Evolutionary conservation across 2,888 invertebrate genomes (phyloP), one percentile per base, ranked within the genome.

Genomic region (Melitaea athalia): DNA sequence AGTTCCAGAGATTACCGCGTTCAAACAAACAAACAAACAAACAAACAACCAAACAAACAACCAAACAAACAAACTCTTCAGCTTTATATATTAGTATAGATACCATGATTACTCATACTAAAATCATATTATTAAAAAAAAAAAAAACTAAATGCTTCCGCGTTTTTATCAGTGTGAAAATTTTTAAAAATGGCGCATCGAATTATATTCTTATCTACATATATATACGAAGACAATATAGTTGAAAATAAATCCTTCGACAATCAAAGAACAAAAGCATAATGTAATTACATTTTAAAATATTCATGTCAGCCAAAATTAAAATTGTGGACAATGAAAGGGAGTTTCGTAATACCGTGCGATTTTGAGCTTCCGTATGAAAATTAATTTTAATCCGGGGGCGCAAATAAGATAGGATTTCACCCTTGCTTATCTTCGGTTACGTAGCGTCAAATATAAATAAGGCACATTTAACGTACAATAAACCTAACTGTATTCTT

Each of bases 341-440:
- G 64, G 77, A 81, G 79, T 74, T 82, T 77, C 77, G 80, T 78
- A 77, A 78, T 76, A 75, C 69, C 73, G 79, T 79, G 78, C 82
- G 85, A 85, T 85, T 83, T 82, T 84, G 85, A 83, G 83, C 82
- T 83, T 85, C 69, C 68, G 72, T 88, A 87, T 87, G 88, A 90
- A 90, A 91, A 89, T 88, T 87, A 91, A 91, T 89, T 89, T 89
- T 85, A 90, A 89, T 88, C 88, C 83, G 81, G 79, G 86, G 85
- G 85, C 78, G 85, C 85, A 86, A 90, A 89, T 88, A 87, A 88
- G 85, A 87, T 88, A 86, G 87, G 84, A 89, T 89, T 89, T 86
- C 87, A 86, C 84, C 88, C 88, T 85, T 86, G 85, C 86, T 85
- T 87, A 85, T 85, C 85, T 81, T 81, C 76, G 80, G 79, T 74